Evolutionary conservation across 2,797 vertebrate species (phyloP).

Genomic region (Adrianichthys oophorus): DNA sequence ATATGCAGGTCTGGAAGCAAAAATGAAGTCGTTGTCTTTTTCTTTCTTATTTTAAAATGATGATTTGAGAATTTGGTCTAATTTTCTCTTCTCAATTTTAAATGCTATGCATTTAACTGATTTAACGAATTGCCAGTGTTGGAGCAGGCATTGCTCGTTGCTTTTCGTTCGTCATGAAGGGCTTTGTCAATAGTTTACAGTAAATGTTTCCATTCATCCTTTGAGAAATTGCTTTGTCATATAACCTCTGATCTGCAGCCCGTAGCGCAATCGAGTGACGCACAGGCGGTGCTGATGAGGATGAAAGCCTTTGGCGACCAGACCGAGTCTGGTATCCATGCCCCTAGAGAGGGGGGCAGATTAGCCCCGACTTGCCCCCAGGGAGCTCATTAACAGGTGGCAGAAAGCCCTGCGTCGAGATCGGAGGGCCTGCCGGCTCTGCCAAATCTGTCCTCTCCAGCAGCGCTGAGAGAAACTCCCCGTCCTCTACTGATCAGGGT

Average conservation of each 20-base stretch:
- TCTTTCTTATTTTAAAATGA: too few relatives aligned
- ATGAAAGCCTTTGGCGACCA: conserved; percentile 62
- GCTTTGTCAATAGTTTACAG: too few relatives aligned
- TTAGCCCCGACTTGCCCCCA: conserved; percentile 48
- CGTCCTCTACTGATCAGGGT: conserved; percentile 4
- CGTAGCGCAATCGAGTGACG: neutral
- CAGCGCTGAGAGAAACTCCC: neutral
- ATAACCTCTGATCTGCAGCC: neutral
- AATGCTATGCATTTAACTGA: too few relatives aligned
- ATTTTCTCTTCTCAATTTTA: too few relatives aligned
- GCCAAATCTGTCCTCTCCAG: conserved; percentile 4
- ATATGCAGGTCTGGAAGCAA: conserved; percentile 11
- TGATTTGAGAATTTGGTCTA: too few relatives aligned
- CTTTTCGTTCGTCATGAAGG: too few relatives aligned
- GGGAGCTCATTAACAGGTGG: conserved; percentile 96
- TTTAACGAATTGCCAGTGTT: too few relatives aligned
- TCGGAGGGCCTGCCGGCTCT: conserved; percentile 29
- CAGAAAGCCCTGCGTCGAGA: conserved; percentile 72
- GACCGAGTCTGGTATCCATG: conserved; percentile 41
- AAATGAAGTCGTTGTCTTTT: too few relatives aligned
- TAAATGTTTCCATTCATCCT: neutral
- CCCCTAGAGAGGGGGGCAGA: conserved; percentile 51
- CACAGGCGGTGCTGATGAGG: conserved; percentile 34
- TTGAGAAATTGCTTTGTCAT: neutral
- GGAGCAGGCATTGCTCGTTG: too few relatives aligned